Conservation (phyloP, 2,888 invertebrate genomes). For the Azorinus chamasolen region DNA sequence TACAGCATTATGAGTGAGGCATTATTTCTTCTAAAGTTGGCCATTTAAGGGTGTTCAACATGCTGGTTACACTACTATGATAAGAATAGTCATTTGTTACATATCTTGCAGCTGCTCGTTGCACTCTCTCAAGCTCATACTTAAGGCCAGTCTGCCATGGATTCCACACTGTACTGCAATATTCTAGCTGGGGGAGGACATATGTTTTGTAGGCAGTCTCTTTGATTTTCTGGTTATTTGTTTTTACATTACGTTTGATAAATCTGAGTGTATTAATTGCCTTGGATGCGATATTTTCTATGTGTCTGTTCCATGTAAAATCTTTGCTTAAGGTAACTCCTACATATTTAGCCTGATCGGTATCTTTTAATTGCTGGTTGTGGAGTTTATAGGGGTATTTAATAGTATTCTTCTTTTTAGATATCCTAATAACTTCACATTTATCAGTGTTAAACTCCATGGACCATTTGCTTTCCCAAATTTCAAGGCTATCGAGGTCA, state of each 20-base stretch:
- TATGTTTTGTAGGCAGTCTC: conserved; percentile 5
- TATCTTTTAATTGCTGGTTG: conserved; percentile 1
- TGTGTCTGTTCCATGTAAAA: conserved; percentile 10
- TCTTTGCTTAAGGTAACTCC: not conserved
- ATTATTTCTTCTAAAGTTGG: too few relatives aligned
- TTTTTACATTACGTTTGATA: conserved; percentile 9
- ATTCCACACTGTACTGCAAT: conserved; percentile 8
- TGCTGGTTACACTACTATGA: conserved; percentile 13
- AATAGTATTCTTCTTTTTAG: conserved; percentile 6
- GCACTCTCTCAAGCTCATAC: conserved; percentile 12
- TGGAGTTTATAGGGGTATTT: conserved; percentile 13
- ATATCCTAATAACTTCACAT: conserved; percentile 8
- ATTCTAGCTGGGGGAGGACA: conserved; percentile 19
- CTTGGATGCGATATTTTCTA: conserved; percentile 5
- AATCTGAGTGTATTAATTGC: conserved; percentile 3
- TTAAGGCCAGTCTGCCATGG: conserved; percentile 12
- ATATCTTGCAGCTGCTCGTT: conserved; percentile 23
- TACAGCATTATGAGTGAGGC: too few relatives aligned
- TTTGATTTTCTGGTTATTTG: conserved; percentile 15
- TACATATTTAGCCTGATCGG: conserved; percentile 11
- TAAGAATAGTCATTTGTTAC: conserved; percentile 1
- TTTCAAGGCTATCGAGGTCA: conserved; percentile 8
- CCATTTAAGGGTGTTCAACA: conserved; percentile 11
- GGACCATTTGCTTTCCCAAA: conserved; percentile 10
- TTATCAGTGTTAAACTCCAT: conserved; percentile 17